A percentile compares a stretch with the other conserved stretches of the same genome.
These are phyloP conservation scores for Odontophorus gujanensis DNA, from an alignment of 2,113 vertebrate species.

Conservation along the genomic window DNA sequence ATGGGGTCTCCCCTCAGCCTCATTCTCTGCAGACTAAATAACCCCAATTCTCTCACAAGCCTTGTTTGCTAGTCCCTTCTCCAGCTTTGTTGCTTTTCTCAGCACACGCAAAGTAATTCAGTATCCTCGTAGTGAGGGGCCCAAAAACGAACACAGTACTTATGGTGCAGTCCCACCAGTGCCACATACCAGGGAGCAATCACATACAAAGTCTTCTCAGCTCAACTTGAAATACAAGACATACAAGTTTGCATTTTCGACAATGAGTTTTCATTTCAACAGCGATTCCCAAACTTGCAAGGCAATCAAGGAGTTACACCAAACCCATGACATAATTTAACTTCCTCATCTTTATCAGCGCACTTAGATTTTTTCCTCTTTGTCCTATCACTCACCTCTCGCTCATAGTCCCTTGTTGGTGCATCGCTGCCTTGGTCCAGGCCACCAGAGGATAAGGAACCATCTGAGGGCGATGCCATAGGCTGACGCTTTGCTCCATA, in stretches of 20 bases:
- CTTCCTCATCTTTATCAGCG: not conserved
- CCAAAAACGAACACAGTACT: not conserved
- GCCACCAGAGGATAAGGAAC: conserved; percentile 94
- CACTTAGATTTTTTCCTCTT: not conserved
- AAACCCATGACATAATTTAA: not conserved
- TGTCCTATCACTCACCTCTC: conserved; percentile 84
- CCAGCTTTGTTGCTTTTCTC: not conserved
- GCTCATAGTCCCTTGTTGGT: conserved; percentile 90
- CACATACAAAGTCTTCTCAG: not conserved
- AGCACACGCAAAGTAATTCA: not conserved
- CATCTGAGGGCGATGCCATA: conserved; percentile 94
- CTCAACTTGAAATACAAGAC: not conserved
- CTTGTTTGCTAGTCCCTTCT: not conserved
- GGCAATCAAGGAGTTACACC: not conserved
- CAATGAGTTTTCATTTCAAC: not conserved
- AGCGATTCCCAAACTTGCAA: accelerated
- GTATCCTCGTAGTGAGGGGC: not conserved
- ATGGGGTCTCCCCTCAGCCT: not conserved
- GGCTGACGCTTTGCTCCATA: conserved; percentile 90
- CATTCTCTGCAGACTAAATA: not conserved
- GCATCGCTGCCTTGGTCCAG: conserved; percentile 90
- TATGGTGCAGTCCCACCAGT: not conserved
- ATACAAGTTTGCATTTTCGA: not conserved
- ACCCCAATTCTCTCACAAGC: not conserved
- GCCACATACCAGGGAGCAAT: not conserved